Evolutionary conservation across 2,113 vertebrate species (phyloP).

Genomic region (Scomber colias): DNA sequence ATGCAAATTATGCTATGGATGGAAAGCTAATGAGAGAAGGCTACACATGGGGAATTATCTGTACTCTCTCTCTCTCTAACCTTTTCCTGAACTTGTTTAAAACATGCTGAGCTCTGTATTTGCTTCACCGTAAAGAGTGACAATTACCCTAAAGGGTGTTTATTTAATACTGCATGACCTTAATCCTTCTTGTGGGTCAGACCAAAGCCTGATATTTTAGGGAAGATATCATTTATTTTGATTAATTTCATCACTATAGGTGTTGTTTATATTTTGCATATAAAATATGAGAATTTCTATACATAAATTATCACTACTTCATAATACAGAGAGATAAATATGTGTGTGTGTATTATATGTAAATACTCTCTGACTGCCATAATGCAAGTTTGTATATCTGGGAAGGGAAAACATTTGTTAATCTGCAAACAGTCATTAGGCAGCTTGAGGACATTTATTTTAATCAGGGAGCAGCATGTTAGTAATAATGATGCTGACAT

Average conservation of each 20-base stretch:
- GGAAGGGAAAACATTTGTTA: slow-evolving; percentile 4
- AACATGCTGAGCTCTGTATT: slow-evolving; percentile 25
- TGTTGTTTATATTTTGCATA: too few relatives aligned
- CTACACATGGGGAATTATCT: background rate
- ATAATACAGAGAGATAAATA: background rate
- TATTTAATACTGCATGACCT: background rate
- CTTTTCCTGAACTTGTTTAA: slow-evolving; percentile 2
- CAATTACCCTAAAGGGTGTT: background rate
- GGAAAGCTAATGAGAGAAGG: slow-evolving; percentile 6
- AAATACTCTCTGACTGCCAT: background rate
- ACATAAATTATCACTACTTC: background rate
- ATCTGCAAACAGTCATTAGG: background rate
- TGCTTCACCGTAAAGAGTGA: background rate
- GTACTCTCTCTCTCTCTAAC: background rate
- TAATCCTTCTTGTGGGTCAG: background rate
- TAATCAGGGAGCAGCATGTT: background rate
- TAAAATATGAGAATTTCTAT: too few relatives aligned
- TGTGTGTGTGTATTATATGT: slow-evolving; percentile 7
- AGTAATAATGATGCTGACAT: background rate
- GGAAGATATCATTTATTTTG: background rate
- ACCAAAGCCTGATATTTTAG: background rate
- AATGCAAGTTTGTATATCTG: background rate
- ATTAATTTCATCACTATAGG: too few relatives aligned
- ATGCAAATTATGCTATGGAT: background rate
- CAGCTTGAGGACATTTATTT: background rate